phyloP scores from a whole-genome alignment of 2,113 vertebrate genomes.

The Neotoma lepida region DNA sequence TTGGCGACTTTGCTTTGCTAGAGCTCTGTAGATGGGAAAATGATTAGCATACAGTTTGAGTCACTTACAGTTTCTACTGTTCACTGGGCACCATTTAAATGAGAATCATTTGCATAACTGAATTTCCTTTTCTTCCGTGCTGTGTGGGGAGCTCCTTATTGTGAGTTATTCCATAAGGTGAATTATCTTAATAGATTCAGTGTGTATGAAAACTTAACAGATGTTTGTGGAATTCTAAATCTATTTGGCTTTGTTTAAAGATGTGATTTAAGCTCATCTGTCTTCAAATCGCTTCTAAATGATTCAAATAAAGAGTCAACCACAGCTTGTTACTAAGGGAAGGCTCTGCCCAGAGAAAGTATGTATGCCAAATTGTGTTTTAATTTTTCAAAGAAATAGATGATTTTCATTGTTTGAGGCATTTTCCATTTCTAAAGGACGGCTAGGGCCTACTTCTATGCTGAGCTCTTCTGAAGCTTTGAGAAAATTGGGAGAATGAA shows the following conservation, averaged over 20 bases:
- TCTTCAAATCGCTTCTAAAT: conserved; percentile 70
- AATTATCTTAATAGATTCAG: conserved; percentile 77
- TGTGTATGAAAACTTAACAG: conserved; percentile 77
- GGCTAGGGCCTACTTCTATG: not conserved
- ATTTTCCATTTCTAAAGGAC: conserved; percentile 55
- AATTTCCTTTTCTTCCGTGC: conserved; percentile 43
- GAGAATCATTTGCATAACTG: conserved; percentile 72
- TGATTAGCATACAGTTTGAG: conserved; percentile 57
- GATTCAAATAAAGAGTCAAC: conserved; percentile 73
- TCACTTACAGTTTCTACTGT: conserved; percentile 33
- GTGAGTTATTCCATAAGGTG: conserved; percentile 71
- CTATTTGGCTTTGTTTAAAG: conserved; percentile 77
- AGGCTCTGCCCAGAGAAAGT: conserved; percentile 48
- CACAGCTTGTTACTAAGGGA: conserved; percentile 33
- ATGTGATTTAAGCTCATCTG: conserved; percentile 75
- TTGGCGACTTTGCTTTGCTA: not conserved
- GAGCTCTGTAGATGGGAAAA: not conserved
- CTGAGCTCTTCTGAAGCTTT: conserved; percentile 53
- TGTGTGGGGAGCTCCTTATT: conserved; percentile 34
- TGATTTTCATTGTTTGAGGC: conserved; percentile 68
- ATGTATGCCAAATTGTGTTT: conserved; percentile 41
- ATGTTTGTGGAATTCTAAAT: conserved; percentile 75
- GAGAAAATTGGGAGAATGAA: conserved; percentile 61
- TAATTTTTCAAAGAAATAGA: conserved; percentile 68
- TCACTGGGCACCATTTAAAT: conserved; percentile 59